phyloP scores from a whole-genome alignment of 2,113 vertebrate genomes.

The Trochalopteron elliotii region DNA sequence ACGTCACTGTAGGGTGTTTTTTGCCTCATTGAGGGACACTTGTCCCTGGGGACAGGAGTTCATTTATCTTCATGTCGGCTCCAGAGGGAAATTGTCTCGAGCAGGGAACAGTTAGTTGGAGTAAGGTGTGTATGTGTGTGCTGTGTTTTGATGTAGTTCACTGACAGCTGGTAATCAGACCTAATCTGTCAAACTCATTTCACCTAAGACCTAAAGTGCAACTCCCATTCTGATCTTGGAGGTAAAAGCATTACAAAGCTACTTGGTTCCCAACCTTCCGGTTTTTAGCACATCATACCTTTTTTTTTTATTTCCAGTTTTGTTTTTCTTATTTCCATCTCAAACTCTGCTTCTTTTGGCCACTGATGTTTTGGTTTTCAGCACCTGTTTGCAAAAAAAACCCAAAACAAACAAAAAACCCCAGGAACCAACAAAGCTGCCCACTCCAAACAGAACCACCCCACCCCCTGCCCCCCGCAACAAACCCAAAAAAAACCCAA shows the following conservation, averaged over 20 bases:
- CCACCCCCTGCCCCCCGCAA: no score
- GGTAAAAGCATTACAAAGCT: constrained; percentile 26
- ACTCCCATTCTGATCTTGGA: constrained; percentile 51
- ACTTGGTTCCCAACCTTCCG: constrained; percentile 47
- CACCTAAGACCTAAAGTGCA: constrained; percentile 52
- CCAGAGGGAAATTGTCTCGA: constrained; percentile 61
- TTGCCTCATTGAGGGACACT: constrained; percentile 61
- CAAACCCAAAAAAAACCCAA: background rate
- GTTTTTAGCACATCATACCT: background rate
- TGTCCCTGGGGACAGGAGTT: constrained; percentile 57
- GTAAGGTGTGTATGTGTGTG: constrained; percentile 8
- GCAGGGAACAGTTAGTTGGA: constrained; percentile 51
- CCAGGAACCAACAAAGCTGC: background rate
- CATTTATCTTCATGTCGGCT: constrained; percentile 70
- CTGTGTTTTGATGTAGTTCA: constrained; percentile 57
- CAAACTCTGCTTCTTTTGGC: background rate
- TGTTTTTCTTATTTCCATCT: background rate
- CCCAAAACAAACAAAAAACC: background rate
- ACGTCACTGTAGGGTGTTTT: background rate
- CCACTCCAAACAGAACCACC: background rate
- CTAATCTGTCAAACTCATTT: constrained; percentile 71
- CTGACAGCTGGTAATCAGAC: constrained; percentile 61
- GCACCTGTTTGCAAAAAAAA: background rate
- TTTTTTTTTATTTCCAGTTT: background rate
- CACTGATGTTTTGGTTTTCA: background rate